A percentile compares a stretch with the other conserved stretches of the same genome.
These are phyloP conservation scores for Daboia siamensis DNA, from an alignment of 2,113 vertebrate genomes.

Conservation along the genomic window DNA sequence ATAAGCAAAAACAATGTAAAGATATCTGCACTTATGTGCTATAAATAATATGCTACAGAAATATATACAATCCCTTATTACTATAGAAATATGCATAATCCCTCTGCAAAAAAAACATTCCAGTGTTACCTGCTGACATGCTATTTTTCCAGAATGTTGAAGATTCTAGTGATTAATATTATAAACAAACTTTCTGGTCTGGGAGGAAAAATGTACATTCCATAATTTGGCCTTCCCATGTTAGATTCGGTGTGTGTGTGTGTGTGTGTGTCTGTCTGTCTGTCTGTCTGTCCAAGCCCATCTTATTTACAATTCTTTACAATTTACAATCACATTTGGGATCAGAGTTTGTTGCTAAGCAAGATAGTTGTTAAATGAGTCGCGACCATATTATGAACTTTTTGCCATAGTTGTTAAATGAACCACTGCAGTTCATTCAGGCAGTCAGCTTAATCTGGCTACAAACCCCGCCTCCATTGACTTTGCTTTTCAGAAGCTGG, in stretches of 20 bases:
- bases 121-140: not conserved
- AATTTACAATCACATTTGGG: not conserved
- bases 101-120: not conserved
- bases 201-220: not conserved
- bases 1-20: not conserved
- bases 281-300: too few relatives aligned
- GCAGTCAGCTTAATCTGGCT: not conserved
- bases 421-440: not conserved
- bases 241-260: too few relatives aligned
- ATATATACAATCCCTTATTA: not conserved
- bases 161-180: not conserved
- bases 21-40: not conserved
- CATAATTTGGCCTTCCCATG: not conserved
- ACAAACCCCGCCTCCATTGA: not conserved
- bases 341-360: not conserved
- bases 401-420: not conserved
- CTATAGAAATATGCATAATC: not conserved
- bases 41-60: not conserved
- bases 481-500: not conserved
- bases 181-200: not conserved
- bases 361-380: not conserved
- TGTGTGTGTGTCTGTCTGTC: too few relatives aligned
- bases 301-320: not conserved
- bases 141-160: not conserved
- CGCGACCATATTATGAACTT: too few relatives aligned